Evolutionary conservation across 2,797 vertebrate genomes (phyloP).

Genomic region (Benthosema pterotum): DNA sequence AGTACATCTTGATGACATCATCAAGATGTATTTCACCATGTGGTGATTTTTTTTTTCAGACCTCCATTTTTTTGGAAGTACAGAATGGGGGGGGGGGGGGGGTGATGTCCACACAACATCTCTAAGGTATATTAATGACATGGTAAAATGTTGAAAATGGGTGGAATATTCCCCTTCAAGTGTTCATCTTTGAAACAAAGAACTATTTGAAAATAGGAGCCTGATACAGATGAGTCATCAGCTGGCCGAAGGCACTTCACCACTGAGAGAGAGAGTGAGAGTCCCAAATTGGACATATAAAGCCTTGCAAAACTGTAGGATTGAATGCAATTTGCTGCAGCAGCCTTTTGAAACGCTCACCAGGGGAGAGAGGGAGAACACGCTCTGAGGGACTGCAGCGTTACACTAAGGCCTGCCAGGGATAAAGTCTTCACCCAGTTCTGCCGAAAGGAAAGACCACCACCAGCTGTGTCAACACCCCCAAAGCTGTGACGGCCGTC

Average conservation of each 20-base stretch:
- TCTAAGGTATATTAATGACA: too few species aligned
- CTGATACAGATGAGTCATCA: constrained; percentile 27
- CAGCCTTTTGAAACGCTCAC: constrained; percentile 47
- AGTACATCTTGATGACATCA: too few species aligned
- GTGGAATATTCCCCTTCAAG: too few species aligned
- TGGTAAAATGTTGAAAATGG: too few species aligned
- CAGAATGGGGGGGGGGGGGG: too few species aligned
- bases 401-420: constrained; percentile 49
- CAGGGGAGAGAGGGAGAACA: constrained; percentile 34
- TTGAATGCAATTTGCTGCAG: constrained; percentile 43
- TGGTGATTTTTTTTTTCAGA: too few species aligned
- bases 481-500: constrained; percentile 23
- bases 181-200: neutral
- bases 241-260: neutral
- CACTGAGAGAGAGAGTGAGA: neutral
- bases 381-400: constrained; percentile 34
- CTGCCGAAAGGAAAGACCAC: constrained; percentile 57
- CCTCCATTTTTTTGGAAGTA: too few species aligned
- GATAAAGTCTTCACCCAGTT: constrained; percentile 45
- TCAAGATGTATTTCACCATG: too few species aligned
- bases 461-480: constrained; percentile 73
- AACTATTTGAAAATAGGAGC: neutral
- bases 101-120: too few species aligned
- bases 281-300: constrained; percentile 31
- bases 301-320: constrained; percentile 38